phyloP scores from a whole-genome alignment of 2,888 invertebrate species.

The Tachystola acroxantha region DNA sequence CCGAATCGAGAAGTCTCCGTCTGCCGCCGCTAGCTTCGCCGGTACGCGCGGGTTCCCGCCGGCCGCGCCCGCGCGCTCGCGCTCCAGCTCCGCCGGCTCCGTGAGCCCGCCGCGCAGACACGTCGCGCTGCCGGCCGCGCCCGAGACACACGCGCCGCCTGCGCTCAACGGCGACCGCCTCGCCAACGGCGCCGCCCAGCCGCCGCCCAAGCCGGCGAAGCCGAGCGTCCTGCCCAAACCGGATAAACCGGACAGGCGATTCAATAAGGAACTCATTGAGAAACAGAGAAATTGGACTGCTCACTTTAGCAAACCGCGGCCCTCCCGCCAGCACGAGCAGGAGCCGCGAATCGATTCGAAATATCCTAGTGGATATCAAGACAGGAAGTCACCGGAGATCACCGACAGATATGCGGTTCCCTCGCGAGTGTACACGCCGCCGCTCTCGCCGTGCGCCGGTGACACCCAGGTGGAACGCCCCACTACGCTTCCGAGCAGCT shows the following conservation, averaged over 20 bases:
- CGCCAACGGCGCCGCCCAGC: slow-evolving; percentile 66
- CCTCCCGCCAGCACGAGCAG: slow-evolving; percentile 50
- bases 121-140: slow-evolving; percentile 51
- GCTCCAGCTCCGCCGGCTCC: slow-evolving; percentile 83
- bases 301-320: slow-evolving; percentile 89
- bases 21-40: slow-evolving; percentile 74
- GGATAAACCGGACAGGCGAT: slow-evolving; percentile 89
- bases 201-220: slow-evolving; percentile 67
- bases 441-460: slow-evolving; percentile 77
- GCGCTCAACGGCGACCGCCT: slow-evolving; percentile 58
- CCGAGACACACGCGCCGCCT: slow-evolving; percentile 58
- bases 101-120: slow-evolving; percentile 77
- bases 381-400: slow-evolving; percentile 59
- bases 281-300: slow-evolving; percentile 96
- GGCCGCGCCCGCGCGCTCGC: slow-evolving; percentile 76
- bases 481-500: slow-evolving; percentile 55
- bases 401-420: slow-evolving; percentile 58
- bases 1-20: slow-evolving; percentile 78
- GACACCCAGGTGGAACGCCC: slow-evolving; percentile 71
- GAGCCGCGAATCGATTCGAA: slow-evolving; percentile 54
- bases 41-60: slow-evolving; percentile 74
- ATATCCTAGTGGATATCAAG: slow-evolving; percentile 47
- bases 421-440: slow-evolving; percentile 71
- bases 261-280: slow-evolving; percentile 92
- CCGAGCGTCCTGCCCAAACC: slow-evolving; percentile 83